Evolutionary conservation across 2,113 vertebrate genomes (phyloP), one percentile per base, ranked within the genome.

Genomic region (Myotis lucifugus): DNA sequence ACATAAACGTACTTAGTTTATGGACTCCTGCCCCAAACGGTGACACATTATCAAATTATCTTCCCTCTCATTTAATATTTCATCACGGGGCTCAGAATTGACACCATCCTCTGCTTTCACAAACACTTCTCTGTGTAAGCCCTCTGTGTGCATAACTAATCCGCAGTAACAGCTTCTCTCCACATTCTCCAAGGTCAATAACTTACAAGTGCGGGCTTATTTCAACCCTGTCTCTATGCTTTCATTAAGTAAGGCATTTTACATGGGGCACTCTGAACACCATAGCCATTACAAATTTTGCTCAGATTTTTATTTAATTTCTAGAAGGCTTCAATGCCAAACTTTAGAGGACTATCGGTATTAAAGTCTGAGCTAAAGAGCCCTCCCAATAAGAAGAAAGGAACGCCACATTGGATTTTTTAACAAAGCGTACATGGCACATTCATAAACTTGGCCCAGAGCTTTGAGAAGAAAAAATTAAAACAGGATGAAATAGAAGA

Each of bases 401-500:
- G 9, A 69, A 46, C 11, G 1, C 6, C 76, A 54, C 5, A 3
- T 4, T 40, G 14, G n/a, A 42, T 78, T 59, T 88, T 70, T 88
- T 50, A 86, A 61, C 56, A 54, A 86, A 88, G 59, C 34, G 3
- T 17, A n/a, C 8, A 5, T 4, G 40, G 54, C 29, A 66, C 48
- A 56, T 54, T n/a, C 72, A 76, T 25, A 94, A 91, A 93, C 37
- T n/a, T 77, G 42, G 70, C 42, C 64, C 12, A n/a, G 42, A 86
- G 56, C 25, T 48, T 73, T 42, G 29, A 37, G 18, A 66, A 61
- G 72, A 88, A 81, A 93, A 29, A 91, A 69, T 40, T 72, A 81
- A 91, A 92, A 74, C n/a, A 82, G 59, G n/a, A 84, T 11, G 23
- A 91, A 92, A 90, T 11, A 34, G 79, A 93, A 87, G 37, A 85